These are phyloP conservation scores for Nephrotoma appendiculata DNA, from an alignment of 2,888 invertebrate species.

Conservation along the genomic window DNA sequence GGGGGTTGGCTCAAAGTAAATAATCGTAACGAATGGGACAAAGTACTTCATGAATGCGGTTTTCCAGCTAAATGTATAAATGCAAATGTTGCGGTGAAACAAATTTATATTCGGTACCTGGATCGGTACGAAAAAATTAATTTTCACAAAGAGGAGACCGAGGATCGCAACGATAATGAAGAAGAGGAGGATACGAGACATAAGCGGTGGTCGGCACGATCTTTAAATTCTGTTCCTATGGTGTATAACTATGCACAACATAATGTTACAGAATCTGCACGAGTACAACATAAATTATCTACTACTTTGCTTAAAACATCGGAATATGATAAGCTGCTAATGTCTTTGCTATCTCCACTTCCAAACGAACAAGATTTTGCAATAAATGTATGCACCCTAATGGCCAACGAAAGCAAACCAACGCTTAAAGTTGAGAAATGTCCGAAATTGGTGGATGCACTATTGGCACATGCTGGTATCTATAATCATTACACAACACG, in stretches of 20 bases:
- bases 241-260: constrained; percentile 68
- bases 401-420: constrained; percentile 88
- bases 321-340: constrained; percentile 74
- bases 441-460: constrained; percentile 72
- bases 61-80: constrained; percentile 78
- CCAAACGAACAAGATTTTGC: constrained; percentile 99
- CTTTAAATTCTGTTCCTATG: constrained; percentile 52
- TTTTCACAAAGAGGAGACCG: constrained; percentile 79
- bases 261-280: constrained; percentile 47
- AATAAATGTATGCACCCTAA: constrained; percentile 88
- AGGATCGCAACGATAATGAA: constrained; percentile 55
- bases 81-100: constrained; percentile 71
- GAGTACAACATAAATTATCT: constrained; percentile 51
- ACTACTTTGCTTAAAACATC: constrained; percentile 49
- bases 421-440: constrained; percentile 72
- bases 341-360: constrained; percentile 86
- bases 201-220: constrained; percentile 47
- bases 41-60: constrained; percentile 58
- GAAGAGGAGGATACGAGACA: constrained; percentile 68
- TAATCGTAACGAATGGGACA: constrained; percentile 76
- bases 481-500: constrained; percentile 72
- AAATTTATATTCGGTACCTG: constrained; percentile 66
- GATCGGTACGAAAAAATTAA: constrained; percentile 82
- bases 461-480: constrained; percentile 89
- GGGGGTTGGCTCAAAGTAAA: constrained; percentile 96